A percentile compares a stretch with the other conserved stretches of the same genome.
Evolutionary conservation across 1,140 invertebrate species (phyloP).

Genomic region (Parapsyche elsis): DNA sequence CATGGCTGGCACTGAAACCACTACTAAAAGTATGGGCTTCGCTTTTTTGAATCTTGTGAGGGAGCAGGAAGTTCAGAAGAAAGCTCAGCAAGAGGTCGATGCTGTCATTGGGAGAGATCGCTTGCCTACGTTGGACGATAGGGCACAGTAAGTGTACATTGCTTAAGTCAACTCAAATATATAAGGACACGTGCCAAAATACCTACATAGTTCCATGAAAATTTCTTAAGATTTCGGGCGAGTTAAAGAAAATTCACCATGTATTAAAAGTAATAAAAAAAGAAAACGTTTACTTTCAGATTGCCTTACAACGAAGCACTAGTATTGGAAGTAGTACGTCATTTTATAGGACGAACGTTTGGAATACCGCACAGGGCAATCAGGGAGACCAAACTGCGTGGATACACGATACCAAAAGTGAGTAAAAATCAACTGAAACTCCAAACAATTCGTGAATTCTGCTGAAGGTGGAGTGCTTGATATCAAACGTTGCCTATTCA

Average conservation of each 20-base stretch:
- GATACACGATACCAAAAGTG: constrained; percentile 82
- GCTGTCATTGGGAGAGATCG: constrained; percentile 75
- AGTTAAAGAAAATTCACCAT: too few relatives aligned
- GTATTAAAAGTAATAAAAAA: too few relatives aligned
- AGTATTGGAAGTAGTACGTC: constrained; percentile 78
- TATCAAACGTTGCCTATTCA: too few relatives aligned
- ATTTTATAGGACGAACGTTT: constrained; percentile 83
- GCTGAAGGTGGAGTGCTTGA: too few relatives aligned
- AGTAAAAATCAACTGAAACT: constrained; percentile 29
- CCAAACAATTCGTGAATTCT: too few relatives aligned
- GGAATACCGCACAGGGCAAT: constrained; percentile 82
- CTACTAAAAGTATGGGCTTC: constrained; percentile 80
- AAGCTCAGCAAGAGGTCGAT: constrained; percentile 85
- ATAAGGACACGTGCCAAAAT: too few relatives aligned
- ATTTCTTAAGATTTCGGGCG: too few relatives aligned
- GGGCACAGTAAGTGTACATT: constrained; percentile 73
- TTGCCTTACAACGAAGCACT: constrained; percentile 85
- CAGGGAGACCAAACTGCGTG: constrained; percentile 75
- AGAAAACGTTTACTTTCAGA: constrained; percentile 59
- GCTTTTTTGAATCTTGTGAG: constrained; percentile 81
- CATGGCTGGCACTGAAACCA: constrained; percentile 86
- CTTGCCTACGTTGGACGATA: constrained; percentile 76
- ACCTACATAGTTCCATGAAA: too few relatives aligned
- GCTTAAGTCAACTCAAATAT: too few relatives aligned
- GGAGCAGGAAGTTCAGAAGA: constrained; percentile 81